Evolutionary conservation across 2,113 vertebrate genomes (phyloP), one percentile per base, ranked within the genome.

Genomic region (Apistogramma diplotaenia): DNA sequence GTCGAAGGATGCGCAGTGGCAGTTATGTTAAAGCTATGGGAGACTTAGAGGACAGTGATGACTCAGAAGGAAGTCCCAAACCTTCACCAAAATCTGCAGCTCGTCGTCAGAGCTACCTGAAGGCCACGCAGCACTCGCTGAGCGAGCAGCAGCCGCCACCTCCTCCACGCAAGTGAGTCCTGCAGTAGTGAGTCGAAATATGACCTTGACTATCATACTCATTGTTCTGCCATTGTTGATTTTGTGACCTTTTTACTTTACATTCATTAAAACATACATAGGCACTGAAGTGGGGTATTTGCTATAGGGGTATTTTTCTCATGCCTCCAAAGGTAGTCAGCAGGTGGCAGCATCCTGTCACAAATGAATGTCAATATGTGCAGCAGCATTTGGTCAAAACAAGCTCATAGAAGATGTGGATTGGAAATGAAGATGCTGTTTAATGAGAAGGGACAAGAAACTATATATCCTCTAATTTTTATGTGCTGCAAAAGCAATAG

Each of bases 1-100:
- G 98, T 90, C 95, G 98, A 73, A 96, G 98, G 88, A 99, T 99
- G 98, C 96, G 98, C 87, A 99, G 98, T 15, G 98, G 98, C 92
- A 99, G 98, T 91, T 99, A 99, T 84, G 99, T 99, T 77, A 99
- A 99, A 94, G 98, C 98, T 77, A 99, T 99, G 98, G 98, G 96
- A 54, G 98, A 99, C 82, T 11, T 94, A 54, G 98, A 98, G 19
- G 98, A 99, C 78, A 93, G 92, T 0, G 99, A 98, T 2, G 98
- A 99, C 87, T 99, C 98, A 1, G 98, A 97, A 87, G 95, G 94
- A 87, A 99, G 98, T 92, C 98, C 97, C 78, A 99, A 99, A 92
- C 98, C 98, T 62, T 99, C 98, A 12, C 98, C 98, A 0, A 99
- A 99, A 93, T 97, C 96, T 43, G 96, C 98, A 37, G 97, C 98